These are phyloP conservation scores for Enteromius viviparus DNA, from an alignment of 2,797 vertebrate species.

Conservation along the genomic window DNA sequence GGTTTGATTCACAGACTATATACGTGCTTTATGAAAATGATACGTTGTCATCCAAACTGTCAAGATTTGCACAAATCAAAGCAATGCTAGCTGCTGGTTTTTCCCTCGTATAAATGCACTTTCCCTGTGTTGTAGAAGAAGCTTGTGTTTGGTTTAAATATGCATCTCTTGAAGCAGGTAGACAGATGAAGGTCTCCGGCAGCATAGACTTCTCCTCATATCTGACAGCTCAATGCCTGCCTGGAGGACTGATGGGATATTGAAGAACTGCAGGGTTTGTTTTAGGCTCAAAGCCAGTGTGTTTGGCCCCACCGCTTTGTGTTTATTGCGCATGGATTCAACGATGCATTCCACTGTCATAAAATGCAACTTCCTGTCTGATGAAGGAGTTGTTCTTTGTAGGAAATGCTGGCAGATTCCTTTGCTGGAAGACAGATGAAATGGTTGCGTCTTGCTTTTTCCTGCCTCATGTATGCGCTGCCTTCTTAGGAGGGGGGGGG, in stretches of 20 bases:
- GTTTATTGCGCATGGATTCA: neutral
- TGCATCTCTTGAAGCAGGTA: conserved; percentile 47
- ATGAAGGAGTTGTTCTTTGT: conserved; percentile 41
- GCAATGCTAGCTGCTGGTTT: neutral
- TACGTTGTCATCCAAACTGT: neutral
- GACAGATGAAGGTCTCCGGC: conserved; percentile 46
- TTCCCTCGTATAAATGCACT: neutral
- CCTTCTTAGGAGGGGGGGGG: neutral
- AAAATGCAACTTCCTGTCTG: conserved; percentile 23
- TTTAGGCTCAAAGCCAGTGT: conserved; percentile 21
- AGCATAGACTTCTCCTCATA: neutral
- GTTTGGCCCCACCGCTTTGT: neutral
- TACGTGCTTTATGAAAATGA: neutral
- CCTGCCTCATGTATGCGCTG: neutral
- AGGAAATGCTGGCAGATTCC: conserved; percentile 38
- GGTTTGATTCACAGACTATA: neutral
- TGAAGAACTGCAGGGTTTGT: conserved; percentile 30
- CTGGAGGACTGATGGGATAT: conserved; percentile 29
- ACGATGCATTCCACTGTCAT: conserved; percentile 3
- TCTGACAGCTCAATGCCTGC: conserved; percentile 35
- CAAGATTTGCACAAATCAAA: neutral
- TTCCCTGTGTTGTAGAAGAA: conserved; percentile 8
- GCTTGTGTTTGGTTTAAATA: conserved; percentile 49
- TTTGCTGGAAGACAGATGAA: conserved; percentile 27
- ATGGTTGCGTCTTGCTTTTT: neutral